A percentile compares a stretch with the other conserved stretches of the same genome.
These are phyloP conservation scores for Sternotherus odoratus DNA, from an alignment of 2,797 vertebrate species.

Conservation along the genomic window DNA sequence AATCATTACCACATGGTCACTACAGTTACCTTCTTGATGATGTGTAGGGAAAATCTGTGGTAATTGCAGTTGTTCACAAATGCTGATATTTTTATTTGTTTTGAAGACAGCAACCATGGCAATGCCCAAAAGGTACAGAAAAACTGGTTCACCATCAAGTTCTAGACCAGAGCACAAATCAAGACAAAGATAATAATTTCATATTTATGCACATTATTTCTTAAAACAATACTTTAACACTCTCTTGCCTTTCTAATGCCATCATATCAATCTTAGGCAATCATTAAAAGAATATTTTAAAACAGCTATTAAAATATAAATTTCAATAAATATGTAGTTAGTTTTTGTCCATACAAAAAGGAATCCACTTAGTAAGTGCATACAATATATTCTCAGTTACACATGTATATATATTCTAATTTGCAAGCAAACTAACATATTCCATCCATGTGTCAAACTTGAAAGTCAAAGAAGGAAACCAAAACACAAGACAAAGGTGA, in stretches of 20 bases:
- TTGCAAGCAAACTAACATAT: not conserved
- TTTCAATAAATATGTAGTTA: not conserved
- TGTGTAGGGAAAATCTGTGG: not conserved
- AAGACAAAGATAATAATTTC: not conserved
- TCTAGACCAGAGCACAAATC: not conserved
- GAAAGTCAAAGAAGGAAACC: not conserved
- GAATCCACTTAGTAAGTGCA: not conserved
- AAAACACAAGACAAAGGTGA: not conserved
- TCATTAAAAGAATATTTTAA: not conserved
- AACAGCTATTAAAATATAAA: not conserved
- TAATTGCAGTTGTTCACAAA: not conserved
- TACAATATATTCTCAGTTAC: not conserved
- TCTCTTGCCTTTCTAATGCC: not conserved
- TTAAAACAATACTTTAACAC: not conserved
- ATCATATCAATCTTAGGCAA: not conserved
- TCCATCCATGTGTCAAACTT: not conserved
- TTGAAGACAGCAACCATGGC: not conserved
- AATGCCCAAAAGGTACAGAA: not conserved
- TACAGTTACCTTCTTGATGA: not conserved
- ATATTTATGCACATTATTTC: not conserved
- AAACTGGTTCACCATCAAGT: not conserved
- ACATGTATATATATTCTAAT: not conserved
- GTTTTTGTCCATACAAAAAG: not conserved
- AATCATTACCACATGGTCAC: not conserved
- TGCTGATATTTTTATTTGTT: fast-evolving